Base-by-base conservation (phyloP, 2,797 vertebrate species). In the Gadopsis bispinosus region DNA sequence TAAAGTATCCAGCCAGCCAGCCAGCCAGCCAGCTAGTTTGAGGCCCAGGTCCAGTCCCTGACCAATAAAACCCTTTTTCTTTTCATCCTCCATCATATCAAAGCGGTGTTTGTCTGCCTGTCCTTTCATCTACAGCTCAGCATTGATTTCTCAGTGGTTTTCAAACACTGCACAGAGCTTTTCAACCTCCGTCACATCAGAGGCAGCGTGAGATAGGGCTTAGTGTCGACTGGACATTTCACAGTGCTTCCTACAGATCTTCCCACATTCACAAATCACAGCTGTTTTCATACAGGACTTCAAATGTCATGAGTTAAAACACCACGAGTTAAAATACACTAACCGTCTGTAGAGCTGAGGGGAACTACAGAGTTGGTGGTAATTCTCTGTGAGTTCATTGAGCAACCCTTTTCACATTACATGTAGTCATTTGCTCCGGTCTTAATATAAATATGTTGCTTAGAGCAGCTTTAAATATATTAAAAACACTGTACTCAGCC, bases 131-230 rank as follows among this genome's bases (percentile, higher is more conserved):
- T 4, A 1, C 4, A 69, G 5, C 35, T 7, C 48, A 35, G 17
- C 17, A 20, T 67, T 39, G 33, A 35, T 47, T 47, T 55, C 26
- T 69, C 7, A 1, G 41, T 19, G 37, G 4, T 26, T 45, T 54
- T 55, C n/a, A 55, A 55, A 75, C 47, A 7, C 41, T 8, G 16
- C n/a, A n/a, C 20, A 0, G 5, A 56, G 45, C 35, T 4, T 59
- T 60, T 79, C 16, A 73, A 39, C 54, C 62, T 41, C 54, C 5
- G 4, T 22, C 50, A 55, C 19, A 41, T 60, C 64, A 43, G 37
- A 61, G 37, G 62, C 35, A 26, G 26, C 1, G 1, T 14, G 19
- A 48, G 58, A 11, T 2, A 7, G 31, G 3, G 16, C 11, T 1
- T 31, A 37, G 48, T 2, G 14, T 67, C 10, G 7, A 1, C 1